Evolutionary conservation across 2,113 vertebrate genomes (phyloP).

Genomic region (Erythrolamprus reginae): DNA sequence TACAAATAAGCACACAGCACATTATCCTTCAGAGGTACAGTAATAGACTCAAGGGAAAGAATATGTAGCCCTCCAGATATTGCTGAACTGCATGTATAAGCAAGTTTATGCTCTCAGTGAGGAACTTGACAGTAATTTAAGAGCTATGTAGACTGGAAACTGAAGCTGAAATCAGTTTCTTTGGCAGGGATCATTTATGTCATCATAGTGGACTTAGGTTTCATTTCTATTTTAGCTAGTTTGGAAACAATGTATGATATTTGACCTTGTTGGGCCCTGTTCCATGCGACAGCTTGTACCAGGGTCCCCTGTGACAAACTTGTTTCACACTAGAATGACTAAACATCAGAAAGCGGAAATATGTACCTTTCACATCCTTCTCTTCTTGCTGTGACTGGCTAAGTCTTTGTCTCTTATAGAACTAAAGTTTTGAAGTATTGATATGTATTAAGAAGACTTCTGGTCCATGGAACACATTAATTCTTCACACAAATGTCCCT

Average conservation of each 20-base stretch:
- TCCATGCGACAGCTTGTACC: neutral
- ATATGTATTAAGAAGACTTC: neutral
- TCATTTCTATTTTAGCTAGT: neutral
- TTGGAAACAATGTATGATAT: neutral
- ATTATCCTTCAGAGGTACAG: neutral
- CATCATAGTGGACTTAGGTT: neutral
- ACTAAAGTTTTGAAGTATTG: neutral
- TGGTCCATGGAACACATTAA: neutral
- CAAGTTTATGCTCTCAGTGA: neutral
- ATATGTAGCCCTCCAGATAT: neutral
- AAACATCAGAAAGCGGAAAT: neutral
- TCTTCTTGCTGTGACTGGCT: neutral
- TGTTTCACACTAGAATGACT: neutral
- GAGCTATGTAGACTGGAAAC: neutral
- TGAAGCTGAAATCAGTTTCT: neutral
- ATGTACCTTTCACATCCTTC: neutral
- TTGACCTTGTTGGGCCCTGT: neutral
- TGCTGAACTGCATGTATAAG: neutral
- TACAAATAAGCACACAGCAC: neutral
- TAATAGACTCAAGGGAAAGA: neutral
- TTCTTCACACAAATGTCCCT: neutral
- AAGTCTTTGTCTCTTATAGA: neutral
- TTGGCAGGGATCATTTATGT: neutral
- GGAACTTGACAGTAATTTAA: neutral
- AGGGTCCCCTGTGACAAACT: neutral